These are phyloP conservation scores for Cacatua alba DNA, from an alignment of 2,113 vertebrate genomes.

Conservation along the genomic window DNA sequence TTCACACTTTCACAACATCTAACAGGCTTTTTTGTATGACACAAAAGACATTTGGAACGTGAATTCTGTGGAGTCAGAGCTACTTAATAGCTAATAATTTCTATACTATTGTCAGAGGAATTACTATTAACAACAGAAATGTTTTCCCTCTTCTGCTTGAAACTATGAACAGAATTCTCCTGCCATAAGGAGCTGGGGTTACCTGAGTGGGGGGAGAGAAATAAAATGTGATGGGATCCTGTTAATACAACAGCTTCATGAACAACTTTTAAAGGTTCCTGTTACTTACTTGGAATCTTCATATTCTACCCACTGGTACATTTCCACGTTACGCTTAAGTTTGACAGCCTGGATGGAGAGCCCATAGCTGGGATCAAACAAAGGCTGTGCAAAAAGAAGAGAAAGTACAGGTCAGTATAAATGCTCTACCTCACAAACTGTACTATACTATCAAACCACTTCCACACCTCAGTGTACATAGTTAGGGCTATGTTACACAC, in stretches of 20 bases:
- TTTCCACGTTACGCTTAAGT: slow-evolving; percentile 90
- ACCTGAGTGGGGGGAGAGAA: background rate
- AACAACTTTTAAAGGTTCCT: background rate
- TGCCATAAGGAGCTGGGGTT: rapidly evolving
- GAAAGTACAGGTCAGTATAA: background rate
- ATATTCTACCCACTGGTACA: slow-evolving; percentile 98
- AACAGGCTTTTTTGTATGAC: background rate
- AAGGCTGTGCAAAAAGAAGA: slow-evolving; percentile 75
- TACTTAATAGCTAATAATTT: background rate
- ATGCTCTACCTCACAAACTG: background rate
- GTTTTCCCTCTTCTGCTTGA: background rate
- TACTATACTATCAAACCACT: background rate
- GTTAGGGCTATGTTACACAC: background rate
- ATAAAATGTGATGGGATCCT: background rate
- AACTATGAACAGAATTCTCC: background rate
- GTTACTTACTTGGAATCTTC: slow-evolving; percentile 86
- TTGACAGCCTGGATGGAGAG: slow-evolving; percentile 90
- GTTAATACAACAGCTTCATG: background rate
- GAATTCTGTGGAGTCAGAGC: background rate
- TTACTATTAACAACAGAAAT: background rate
- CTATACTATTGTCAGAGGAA: background rate
- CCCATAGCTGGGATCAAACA: slow-evolving; percentile 93
- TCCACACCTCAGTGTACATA: background rate
- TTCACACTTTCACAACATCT: background rate
- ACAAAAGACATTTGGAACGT: background rate